Conservation (phyloP, 2,888 invertebrate species). For the Erebia epiphron region DNA sequence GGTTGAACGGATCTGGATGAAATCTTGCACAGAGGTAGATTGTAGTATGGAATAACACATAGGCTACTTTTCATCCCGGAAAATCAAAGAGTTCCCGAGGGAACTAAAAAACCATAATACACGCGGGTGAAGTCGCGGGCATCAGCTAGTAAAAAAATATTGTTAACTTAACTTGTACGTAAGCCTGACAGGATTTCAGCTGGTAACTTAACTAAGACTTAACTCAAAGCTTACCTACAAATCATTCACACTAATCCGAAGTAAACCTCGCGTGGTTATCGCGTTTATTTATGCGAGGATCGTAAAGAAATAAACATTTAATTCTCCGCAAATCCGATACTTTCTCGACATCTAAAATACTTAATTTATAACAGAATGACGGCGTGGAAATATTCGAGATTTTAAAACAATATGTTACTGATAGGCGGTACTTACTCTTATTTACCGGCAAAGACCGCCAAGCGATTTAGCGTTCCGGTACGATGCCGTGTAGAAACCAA, state of each 20-base stretch:
- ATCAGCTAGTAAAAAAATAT: too few species aligned
- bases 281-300: neutral
- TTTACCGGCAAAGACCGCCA: too few species aligned
- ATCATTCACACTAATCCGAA: slow-evolving; percentile 18
- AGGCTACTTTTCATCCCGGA: too few species aligned
- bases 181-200: neutral
- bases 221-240: slow-evolving; percentile 12
- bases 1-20: too few species aligned
- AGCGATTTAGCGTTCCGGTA: too few species aligned
- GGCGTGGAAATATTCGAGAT: slow-evolving; percentile 8
- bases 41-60: too few species aligned
- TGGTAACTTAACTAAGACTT: slow-evolving; percentile 7
- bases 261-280: slow-evolving; percentile 2
- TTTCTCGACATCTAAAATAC: slow-evolving; percentile 17
- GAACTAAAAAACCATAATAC: too few species aligned
- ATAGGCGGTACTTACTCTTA: too few species aligned
- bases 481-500: too few species aligned
- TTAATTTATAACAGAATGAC: slow-evolving; percentile 20
- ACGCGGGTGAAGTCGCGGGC: too few species aligned
- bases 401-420: neutral
- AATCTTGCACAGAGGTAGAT: too few species aligned
- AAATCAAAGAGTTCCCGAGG: too few species aligned
- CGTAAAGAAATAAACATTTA: slow-evolving; percentile 3
- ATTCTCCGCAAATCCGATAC: slow-evolving; percentile 12
- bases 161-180: neutral